phyloP scores from a whole-genome alignment of 2,888 invertebrate species.

The Pristionchus maxplancki region DNA sequence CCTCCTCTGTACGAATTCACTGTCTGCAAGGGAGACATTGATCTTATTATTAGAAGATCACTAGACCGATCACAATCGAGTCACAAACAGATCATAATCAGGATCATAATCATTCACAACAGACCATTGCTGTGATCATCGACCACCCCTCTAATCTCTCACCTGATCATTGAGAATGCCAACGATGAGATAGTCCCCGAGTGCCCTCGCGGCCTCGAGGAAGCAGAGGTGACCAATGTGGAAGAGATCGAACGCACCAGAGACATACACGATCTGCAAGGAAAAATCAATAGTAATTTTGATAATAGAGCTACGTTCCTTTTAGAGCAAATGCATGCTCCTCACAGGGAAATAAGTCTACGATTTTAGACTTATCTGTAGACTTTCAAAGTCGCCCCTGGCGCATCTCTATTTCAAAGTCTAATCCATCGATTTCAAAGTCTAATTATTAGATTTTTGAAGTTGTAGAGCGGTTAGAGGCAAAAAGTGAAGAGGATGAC shows the following conservation, averaged over 20 bases:
- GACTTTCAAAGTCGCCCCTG: too few species aligned
- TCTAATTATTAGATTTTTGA: too few species aligned
- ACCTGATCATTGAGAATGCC: conserved; percentile 83
- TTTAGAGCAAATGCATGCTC: too few species aligned
- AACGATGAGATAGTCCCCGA: conserved; percentile 93
- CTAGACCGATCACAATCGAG: not conserved
- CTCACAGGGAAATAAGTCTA: too few species aligned
- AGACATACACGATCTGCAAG: conserved; percentile 89
- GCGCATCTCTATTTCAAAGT: too few species aligned
- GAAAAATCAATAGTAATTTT: not conserved
- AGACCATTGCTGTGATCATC: not conserved
- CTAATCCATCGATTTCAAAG: too few species aligned
- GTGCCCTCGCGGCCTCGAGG: conserved; percentile 89
- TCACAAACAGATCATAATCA: not conserved
- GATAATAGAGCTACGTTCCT: too few species aligned
- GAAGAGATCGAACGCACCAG: conserved; percentile 97
- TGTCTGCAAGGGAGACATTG: conserved; percentile 53
- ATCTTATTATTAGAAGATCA: not conserved
- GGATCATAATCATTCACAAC: not conserved
- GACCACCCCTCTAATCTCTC: not conserved
- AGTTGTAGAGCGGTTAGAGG: too few species aligned
- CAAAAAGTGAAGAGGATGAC: too few species aligned
- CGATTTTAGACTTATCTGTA: too few species aligned
- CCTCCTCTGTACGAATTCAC: conserved; percentile 81
- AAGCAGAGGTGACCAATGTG: conserved; percentile 98